Conservation (phyloP, 2,113 vertebrate genomes). For the Orthonyx spaldingii region DNA sequence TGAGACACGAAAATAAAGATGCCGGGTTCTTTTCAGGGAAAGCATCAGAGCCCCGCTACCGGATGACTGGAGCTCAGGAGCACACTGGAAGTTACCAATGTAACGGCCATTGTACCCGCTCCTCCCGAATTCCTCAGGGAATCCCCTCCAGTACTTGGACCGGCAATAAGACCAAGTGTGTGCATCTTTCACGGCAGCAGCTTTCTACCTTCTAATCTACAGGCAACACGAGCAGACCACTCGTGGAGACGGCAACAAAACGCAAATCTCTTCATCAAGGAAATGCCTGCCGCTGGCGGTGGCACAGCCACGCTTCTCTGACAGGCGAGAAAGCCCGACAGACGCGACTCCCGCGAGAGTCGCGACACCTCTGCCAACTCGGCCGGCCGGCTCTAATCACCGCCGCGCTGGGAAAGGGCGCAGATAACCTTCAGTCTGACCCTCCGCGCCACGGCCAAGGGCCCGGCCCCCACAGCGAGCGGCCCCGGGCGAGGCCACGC, state of each 20-base stretch:
- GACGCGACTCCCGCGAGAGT: not conserved
- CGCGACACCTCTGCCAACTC: not conserved
- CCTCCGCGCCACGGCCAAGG: no score
- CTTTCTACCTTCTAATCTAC: not conserved
- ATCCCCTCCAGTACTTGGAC: not conserved
- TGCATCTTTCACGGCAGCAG: not conserved
- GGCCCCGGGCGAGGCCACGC: not conserved
- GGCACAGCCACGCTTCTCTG: accelerated
- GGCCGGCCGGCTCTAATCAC: accelerated
- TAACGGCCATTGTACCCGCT: not conserved
- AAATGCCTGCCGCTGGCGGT: not conserved
- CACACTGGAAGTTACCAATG: accelerated
- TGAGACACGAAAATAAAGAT: not conserved
- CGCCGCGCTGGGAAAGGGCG: accelerated
- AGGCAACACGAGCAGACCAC: not conserved
- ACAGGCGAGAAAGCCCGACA: not conserved
- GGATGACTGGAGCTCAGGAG: not conserved
- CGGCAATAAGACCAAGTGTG: not conserved
- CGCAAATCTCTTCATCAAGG: not conserved
- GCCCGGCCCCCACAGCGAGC: not conserved
- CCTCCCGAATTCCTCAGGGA: not conserved
- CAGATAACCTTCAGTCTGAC: not conserved
- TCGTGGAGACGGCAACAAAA: not conserved
- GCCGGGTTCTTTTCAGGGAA: not conserved
- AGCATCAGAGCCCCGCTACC: not conserved